phyloP scores from a whole-genome alignment of 2,888 invertebrate species.

The Trichopria drosophilae region DNA sequence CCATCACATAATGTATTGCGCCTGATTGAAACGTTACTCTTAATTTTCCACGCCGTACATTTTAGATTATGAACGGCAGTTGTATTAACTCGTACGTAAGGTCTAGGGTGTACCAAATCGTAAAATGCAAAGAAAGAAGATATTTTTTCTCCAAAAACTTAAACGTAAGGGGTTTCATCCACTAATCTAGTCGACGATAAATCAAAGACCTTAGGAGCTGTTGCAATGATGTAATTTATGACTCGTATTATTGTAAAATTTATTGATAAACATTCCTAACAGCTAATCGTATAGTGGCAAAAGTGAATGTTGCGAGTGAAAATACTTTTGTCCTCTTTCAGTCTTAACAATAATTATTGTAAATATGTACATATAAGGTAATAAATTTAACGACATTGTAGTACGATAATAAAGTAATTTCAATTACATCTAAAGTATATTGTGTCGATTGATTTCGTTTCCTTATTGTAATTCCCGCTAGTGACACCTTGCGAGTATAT shows the following conservation, averaged over 20 bases:
- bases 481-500: too few species aligned
- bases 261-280: conserved; percentile 46
- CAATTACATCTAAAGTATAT: conserved; percentile 22
- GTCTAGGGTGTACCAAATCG: too few species aligned
- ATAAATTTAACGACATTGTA: conserved; percentile 41
- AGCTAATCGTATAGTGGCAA: conserved; percentile 39
- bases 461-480: too few species aligned
- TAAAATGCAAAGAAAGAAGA: too few species aligned
- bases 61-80: too few species aligned
- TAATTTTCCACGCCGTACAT: too few species aligned
- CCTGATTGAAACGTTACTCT: too few species aligned
- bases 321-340: conserved; percentile 23
- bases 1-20: too few species aligned
- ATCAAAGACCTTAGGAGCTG: conserved; percentile 10
- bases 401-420: conserved; percentile 33
- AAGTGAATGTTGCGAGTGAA: conserved; percentile 3
- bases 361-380: conserved; percentile 50
- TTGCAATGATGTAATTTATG: conserved; percentile 24
- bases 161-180: conserved; percentile 21
- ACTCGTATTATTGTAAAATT: too few species aligned
- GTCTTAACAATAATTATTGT: conserved; percentile 36
- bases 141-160: too few species aligned
- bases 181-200: conserved; percentile 31
- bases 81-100: too few species aligned
- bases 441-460: neutral